Evolutionary conservation across 2,888 invertebrate genomes (phyloP), one percentile per base, ranked within the genome.

Genomic region (Glyphotaelius pellucidus): DNA sequence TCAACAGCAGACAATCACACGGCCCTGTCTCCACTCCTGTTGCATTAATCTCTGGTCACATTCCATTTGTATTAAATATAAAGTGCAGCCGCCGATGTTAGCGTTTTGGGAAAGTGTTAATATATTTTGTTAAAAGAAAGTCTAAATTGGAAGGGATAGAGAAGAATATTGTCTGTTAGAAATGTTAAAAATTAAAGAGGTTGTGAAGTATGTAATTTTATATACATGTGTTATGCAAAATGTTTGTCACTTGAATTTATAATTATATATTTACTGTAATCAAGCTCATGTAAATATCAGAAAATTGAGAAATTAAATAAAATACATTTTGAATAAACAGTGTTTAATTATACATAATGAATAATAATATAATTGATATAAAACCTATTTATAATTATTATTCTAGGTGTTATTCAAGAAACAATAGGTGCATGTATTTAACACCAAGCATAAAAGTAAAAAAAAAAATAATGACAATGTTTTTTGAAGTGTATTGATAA

Each of bases 241-340:
- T 90, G 84, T 83, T 89, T 90, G 92, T 87, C 92, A 92, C 90
- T 91, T 89, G 38, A 90, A 15, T 88, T 79, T 91, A 91, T 89
- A 91, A 80, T 90, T 86, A 90, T 80, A 90, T 91, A 83, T 89
- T 89, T 91, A 91, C 88, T 86, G 79, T 86, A 91, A 89, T 85
- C 38, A 4, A 91, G 91, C 90, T 85, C 89, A 42, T 90, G 80
- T 85, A 90, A 91, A 91, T 91, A 89, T 88, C 89, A 85, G 95
- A 96, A 96, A 96, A 95, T 95, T 95, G 94, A 95, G 95, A 96
- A 96, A 95, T 95, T 95, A 96, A 96, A 95, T 87, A 90, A 90
- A 90, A 90, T 95, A 95, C 87, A 90, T 91, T 96, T 95, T 95
- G 95, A 95, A 95, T 88, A 67, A 95, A 95, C 14, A 38, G 95